Conservation (phyloP, 1,140 invertebrate genomes). For the Sinella curviseta region DNA sequence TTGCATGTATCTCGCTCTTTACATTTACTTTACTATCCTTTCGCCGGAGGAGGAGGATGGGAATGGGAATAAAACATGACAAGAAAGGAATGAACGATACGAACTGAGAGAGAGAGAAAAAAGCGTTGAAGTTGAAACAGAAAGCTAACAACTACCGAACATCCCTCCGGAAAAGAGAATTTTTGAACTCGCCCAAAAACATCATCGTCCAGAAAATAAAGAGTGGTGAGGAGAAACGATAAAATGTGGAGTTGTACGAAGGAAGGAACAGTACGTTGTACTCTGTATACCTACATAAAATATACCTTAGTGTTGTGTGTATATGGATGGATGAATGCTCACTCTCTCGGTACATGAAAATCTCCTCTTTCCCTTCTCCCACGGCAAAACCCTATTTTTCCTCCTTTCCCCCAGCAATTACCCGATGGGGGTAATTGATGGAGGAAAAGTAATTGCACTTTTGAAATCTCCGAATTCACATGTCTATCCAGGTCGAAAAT, state of each 20-base stretch:
- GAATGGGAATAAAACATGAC: constrained; percentile 7
- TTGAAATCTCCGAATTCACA: background rate
- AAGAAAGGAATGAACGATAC: background rate
- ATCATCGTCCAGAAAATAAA: constrained; percentile 8
- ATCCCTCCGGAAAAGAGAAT: background rate
- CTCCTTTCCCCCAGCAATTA: too few relatives aligned
- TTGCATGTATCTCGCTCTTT: too few relatives aligned
- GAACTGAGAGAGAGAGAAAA: too few relatives aligned
- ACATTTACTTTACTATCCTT: too few relatives aligned
- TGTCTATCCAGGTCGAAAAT: background rate
- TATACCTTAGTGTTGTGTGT: background rate
- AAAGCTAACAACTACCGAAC: background rate
- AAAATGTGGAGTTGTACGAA: too few relatives aligned
- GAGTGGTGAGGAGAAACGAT: background rate
- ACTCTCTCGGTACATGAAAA: too few relatives aligned
- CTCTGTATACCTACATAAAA: too few relatives aligned
- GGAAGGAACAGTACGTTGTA: too few relatives aligned
- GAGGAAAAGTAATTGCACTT: background rate
- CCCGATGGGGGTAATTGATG: too few relatives aligned
- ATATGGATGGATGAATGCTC: too few relatives aligned
- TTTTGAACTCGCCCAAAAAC: constrained; percentile 1
- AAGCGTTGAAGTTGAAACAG: background rate
- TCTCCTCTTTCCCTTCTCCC: background rate
- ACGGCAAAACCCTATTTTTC: background rate
- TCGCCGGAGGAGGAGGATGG: background rate